Evolutionary conservation across 1,140 invertebrate species (phyloP).

Genomic region (Octopus bimaculoides): DNA sequence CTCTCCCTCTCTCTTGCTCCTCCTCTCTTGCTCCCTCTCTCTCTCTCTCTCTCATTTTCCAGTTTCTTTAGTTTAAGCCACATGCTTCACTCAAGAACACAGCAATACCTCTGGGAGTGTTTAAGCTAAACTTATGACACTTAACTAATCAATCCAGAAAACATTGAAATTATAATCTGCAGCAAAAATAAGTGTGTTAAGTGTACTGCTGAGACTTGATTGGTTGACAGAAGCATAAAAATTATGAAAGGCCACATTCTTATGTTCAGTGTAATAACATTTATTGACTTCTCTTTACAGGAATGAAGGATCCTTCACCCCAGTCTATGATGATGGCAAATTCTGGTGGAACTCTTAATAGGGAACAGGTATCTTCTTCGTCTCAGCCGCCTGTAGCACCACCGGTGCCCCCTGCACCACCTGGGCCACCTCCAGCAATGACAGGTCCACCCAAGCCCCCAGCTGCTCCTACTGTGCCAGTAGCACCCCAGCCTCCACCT

Average conservation of each 20-base stretch:
- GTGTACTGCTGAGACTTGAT: too few relatives aligned
- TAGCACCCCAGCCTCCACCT: conserved; percentile 3
- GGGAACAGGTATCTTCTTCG: conserved; percentile 4
- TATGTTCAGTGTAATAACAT: background rate
- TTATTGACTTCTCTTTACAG: background rate
- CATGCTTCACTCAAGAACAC: too few relatives aligned
- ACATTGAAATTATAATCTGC: too few relatives aligned
- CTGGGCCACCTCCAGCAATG: background rate
- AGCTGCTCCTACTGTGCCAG: conserved; percentile 10
- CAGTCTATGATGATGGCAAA: background rate
- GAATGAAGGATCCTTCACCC: conserved; percentile 1
- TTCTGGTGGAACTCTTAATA: background rate
- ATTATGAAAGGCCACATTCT: background rate
- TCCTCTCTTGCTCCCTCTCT: background rate
- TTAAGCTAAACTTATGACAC: too few relatives aligned
- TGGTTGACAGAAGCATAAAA: background rate
- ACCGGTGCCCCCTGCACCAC: conserved; percentile 9
- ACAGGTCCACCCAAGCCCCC: conserved; percentile 1
- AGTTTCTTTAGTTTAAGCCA: background rate
- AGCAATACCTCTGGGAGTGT: too few relatives aligned
- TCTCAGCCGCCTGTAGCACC: conserved; percentile 8
- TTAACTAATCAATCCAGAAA: too few relatives aligned
- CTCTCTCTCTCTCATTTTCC: background rate
- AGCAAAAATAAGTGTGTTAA: too few relatives aligned
- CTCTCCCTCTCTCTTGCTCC: background rate